Conservation (phyloP, 2,113 vertebrate species). For the Menura novaehollandiae region DNA sequence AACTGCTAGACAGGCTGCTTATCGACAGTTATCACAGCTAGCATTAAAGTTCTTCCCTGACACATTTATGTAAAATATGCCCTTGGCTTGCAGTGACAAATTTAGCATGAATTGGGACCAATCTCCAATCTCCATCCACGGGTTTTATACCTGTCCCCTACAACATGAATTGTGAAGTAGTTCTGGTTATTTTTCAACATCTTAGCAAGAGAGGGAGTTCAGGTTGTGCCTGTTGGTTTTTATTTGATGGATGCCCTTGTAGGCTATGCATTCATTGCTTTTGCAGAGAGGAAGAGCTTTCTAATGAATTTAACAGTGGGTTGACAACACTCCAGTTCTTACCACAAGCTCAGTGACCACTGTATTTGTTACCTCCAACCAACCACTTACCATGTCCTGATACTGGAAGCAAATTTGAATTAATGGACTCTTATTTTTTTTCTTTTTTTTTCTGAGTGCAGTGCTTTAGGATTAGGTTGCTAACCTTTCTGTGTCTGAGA, state of each 20-base stretch:
- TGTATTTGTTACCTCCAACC: background rate
- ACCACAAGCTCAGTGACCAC: background rate
- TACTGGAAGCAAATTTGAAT: background rate
- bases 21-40: background rate
- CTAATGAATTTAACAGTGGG: background rate
- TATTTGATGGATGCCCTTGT: background rate
- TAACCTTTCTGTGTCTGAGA: background rate
- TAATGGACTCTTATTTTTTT: background rate
- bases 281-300: background rate
- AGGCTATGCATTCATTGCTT: background rate
- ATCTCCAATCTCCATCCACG: fast-evolving
- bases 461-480: background rate
- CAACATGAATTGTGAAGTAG: background rate
- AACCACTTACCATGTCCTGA: background rate
- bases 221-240: background rate
- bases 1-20: background rate
- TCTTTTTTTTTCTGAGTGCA: background rate
- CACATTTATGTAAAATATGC: background rate
- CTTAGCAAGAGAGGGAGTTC: background rate
- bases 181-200: background rate
- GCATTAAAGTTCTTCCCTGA: background rate
- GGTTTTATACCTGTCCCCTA: background rate
- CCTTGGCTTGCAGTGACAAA: background rate
- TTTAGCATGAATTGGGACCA: background rate
- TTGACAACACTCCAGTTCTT: background rate